These are phyloP conservation scores for Eristalinus sepulchralis DNA, from an alignment of 2,888 invertebrate genomes.

Conservation along the genomic window DNA sequence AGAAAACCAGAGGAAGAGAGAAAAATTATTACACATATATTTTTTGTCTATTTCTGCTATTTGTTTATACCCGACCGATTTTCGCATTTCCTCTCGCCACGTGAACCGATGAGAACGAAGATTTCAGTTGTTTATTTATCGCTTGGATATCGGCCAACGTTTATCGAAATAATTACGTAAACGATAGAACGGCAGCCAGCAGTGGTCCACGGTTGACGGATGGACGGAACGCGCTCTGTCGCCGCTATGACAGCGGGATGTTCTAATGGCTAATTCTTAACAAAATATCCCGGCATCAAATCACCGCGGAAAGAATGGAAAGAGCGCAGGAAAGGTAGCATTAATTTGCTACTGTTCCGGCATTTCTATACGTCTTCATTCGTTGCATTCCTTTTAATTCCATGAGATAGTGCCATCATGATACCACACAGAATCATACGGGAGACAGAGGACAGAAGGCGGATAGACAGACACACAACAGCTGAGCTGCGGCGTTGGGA, in stretches of 20 bases:
- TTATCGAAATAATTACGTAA: conserved; percentile 69
- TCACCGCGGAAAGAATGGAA: background rate
- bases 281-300: background rate
- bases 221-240: conserved; percentile 15
- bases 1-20: background rate
- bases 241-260: conserved; percentile 13
- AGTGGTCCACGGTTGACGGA: conserved; percentile 1
- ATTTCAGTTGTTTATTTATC: conserved; percentile 65
- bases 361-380: conserved; percentile 10
- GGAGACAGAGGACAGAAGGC: background rate
- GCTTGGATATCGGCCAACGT: conserved; percentile 68
- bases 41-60: conserved; percentile 48
- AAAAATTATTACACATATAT: conserved; percentile 14
- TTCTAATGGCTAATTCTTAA: conserved; percentile 31
- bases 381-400: conserved; percentile 36
- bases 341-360: conserved; percentile 44
- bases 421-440: background rate
- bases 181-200: background rate
- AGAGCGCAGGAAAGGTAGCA: conserved; percentile 10
- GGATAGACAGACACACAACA: background rate
- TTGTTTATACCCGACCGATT: conserved; percentile 38
- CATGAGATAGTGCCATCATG: background rate
- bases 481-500: too few relatives aligned
- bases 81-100: conserved; percentile 66
- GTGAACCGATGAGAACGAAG: conserved; percentile 70